These are phyloP conservation scores for Anolis carolinensis DNA, from an alignment of 2,113 vertebrate genomes.

Conservation along the genomic window DNA sequence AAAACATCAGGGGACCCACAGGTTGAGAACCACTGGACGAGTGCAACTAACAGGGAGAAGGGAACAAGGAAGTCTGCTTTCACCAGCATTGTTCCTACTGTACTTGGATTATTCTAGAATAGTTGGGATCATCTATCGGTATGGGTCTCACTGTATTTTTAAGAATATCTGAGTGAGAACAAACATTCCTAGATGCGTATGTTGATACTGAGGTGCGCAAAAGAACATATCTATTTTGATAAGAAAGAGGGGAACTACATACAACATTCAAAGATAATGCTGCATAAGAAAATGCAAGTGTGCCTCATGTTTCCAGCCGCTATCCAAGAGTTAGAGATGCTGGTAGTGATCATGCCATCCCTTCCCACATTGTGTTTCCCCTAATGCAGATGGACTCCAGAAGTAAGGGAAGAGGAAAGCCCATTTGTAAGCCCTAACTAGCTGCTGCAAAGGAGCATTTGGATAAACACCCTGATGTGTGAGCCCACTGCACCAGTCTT, in stretches of 20 bases:
- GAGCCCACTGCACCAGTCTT: not conserved
- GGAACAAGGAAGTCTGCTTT: too few relatives aligned
- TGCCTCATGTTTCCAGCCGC: not conserved
- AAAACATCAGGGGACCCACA: too few relatives aligned
- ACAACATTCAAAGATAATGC: not conserved
- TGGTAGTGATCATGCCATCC: too few relatives aligned
- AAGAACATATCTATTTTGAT: not conserved
- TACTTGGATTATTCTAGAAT: not conserved
- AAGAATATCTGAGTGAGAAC: not conserved
- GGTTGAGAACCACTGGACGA: too few relatives aligned
- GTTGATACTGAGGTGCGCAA: not conserved
- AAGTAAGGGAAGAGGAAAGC: not conserved
- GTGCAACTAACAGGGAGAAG: too few relatives aligned
- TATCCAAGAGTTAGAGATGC: not conserved
- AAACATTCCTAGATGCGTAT: not conserved
- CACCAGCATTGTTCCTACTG: too few relatives aligned
- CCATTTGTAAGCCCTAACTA: not conserved
- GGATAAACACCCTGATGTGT: too few relatives aligned
- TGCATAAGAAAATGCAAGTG: not conserved
- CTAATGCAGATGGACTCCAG: not conserved
- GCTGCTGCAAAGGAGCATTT: not conserved
- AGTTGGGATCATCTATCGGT: not conserved
- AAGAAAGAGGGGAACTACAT: not conserved
- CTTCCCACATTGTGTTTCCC: too few relatives aligned
- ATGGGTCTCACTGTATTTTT: not conserved